phyloP scores from a whole-genome alignment of 1,140 invertebrate species.

The Lithobius niger region DNA sequence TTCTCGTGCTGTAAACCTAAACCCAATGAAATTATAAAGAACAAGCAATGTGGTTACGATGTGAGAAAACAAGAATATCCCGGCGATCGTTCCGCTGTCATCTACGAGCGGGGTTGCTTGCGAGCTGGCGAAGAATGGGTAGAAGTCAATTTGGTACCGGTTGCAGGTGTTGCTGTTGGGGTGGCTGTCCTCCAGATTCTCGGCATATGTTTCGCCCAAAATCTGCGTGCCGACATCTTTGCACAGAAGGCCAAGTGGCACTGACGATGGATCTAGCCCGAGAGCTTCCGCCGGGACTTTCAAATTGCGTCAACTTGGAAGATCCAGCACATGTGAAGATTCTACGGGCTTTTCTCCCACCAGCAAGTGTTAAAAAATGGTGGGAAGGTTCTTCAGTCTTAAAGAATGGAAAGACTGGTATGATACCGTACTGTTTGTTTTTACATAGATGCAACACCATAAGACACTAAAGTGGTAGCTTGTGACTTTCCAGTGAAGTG shows the following conservation, averaged over 20 bases:
- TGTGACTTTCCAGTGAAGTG: too few relatives aligned
- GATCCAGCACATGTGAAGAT: too few relatives aligned
- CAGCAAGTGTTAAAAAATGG: too few relatives aligned
- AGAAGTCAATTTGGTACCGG: constrained; percentile 74
- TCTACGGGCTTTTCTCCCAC: too few relatives aligned
- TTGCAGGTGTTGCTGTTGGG: constrained; percentile 65
- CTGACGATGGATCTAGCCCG: constrained; percentile 28
- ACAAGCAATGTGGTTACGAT: constrained; percentile 79
- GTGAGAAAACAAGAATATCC: constrained; percentile 70
- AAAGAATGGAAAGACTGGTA: too few relatives aligned
- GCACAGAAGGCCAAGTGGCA: constrained; percentile 95
- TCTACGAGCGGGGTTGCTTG: constrained; percentile 87
- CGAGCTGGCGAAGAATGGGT: constrained; percentile 87
- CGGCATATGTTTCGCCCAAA: constrained; percentile 95
- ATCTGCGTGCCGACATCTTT: constrained; percentile 88
- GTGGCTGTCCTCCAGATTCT: constrained; percentile 80
- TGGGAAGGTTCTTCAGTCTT: too few relatives aligned
- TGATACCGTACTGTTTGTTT: too few relatives aligned
- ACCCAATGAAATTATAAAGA: constrained; percentile 59
- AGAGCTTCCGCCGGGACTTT: background rate
- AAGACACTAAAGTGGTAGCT: too few relatives aligned
- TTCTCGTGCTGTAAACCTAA: constrained; percentile 89
- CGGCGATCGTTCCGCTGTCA: constrained; percentile 55
- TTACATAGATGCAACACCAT: too few relatives aligned
- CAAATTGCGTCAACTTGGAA: too few relatives aligned